These are phyloP conservation scores for Ichneumon xanthorius DNA, from an alignment of 2,888 invertebrate species.

Conservation along the genomic window DNA sequence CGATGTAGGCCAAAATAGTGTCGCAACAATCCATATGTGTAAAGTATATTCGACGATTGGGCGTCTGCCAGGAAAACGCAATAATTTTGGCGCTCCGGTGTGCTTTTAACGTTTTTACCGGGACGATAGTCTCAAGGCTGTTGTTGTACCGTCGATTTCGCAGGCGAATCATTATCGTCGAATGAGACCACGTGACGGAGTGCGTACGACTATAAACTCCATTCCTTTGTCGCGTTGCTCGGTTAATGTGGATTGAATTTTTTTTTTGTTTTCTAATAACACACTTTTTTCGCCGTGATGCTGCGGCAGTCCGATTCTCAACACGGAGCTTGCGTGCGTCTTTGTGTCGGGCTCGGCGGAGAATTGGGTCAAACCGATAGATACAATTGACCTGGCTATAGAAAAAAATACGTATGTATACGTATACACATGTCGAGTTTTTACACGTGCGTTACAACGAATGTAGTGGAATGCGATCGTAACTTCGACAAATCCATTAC, in stretches of 20 bases:
- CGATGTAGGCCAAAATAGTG: constrained; percentile 71
- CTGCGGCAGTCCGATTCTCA: constrained; percentile 10
- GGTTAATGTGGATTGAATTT: constrained; percentile 3
- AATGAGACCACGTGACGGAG: neutral
- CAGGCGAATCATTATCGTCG: constrained; percentile 44
- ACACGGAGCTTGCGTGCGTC: neutral
- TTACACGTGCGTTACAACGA: neutral
- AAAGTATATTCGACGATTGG: constrained; percentile 72
- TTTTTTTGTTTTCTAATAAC: neutral
- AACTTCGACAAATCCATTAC: neutral
- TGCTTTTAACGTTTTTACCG: constrained; percentile 53
- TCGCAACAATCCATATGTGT: constrained; percentile 64
- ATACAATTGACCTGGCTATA: constrained; percentile 14
- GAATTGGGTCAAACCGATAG: constrained; percentile 56
- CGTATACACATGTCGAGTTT: neutral
- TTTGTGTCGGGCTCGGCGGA: constrained; percentile 2
- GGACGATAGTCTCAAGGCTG: constrained; percentile 45
- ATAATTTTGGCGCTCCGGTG: constrained; percentile 76
- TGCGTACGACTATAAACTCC: neutral
- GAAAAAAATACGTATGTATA: neutral
- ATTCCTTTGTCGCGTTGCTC: constrained; percentile 12
- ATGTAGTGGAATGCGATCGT: neutral
- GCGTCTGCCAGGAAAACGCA: constrained; percentile 76
- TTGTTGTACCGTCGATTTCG: constrained; percentile 32
- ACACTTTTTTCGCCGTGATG: neutral